phyloP scores from a whole-genome alignment of 2,797 vertebrate genomes.

The Catostomus latipinnis region DNA sequence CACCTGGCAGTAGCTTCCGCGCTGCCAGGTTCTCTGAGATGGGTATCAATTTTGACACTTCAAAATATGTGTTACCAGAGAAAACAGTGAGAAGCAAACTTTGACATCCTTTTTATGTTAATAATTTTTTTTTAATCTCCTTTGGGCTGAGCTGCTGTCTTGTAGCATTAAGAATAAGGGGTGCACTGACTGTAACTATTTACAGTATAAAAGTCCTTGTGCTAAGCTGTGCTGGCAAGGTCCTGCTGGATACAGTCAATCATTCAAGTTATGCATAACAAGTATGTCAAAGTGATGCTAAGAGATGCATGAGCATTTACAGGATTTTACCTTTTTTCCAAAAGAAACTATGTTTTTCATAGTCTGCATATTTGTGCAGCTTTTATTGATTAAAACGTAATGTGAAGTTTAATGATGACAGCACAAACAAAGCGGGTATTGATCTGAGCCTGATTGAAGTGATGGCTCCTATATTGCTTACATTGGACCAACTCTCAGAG shows the following conservation, averaged over 20 bases:
- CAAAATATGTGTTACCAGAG: too few relatives aligned
- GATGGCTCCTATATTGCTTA: constrained; percentile 76
- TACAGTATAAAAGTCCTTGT: not conserved
- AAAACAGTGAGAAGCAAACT: too few relatives aligned
- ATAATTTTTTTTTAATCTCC: constrained; percentile 53
- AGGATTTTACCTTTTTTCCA: constrained; percentile 52
- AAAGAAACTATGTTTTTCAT: constrained; percentile 66
- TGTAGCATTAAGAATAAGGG: not conserved
- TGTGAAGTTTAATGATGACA: constrained; percentile 73
- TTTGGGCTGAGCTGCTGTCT: not conserved
- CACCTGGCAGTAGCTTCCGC: too few relatives aligned
- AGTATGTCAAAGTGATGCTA: constrained; percentile 53
- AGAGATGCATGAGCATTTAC: constrained; percentile 36
- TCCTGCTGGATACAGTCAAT: constrained; percentile 18
- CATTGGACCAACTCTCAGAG: constrained; percentile 74
- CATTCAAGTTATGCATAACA: constrained; percentile 53
- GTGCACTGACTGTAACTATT: not conserved
- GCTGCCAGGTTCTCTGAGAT: too few relatives aligned
- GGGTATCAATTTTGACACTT: too few relatives aligned
- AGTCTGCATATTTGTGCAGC: constrained; percentile 71
- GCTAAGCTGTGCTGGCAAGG: not conserved
- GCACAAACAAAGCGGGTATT: constrained; percentile 73
- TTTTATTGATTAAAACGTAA: constrained; percentile 74
- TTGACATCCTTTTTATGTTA: too few relatives aligned
- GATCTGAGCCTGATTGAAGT: constrained; percentile 78